Evolutionary conservation across 2,888 invertebrate genomes (phyloP), one percentile per base, ranked within the genome.

Genomic region (Trachelus iudaicus): DNA sequence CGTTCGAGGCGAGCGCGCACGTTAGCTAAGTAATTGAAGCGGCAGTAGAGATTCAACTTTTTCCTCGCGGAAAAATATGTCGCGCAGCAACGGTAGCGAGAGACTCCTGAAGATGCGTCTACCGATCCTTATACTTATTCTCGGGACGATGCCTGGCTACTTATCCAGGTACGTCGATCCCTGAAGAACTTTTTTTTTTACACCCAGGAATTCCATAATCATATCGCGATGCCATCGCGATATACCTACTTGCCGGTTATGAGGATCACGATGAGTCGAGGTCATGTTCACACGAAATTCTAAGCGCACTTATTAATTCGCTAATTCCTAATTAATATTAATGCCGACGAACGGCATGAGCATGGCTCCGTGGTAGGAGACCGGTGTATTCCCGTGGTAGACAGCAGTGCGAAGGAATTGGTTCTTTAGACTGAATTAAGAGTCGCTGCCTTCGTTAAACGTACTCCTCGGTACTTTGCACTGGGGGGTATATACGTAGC

Each of bases 231-330:
- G 81, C 85, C 79, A 40, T 76, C 77, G 81, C 75, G 80, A 71
- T 77, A 79, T 74, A 77, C 76, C 74, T 77, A 79, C 79, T 81
- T 81, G 75, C 79, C 77, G 80, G 79, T 81, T 79, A 74, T 15
- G 73, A 76, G 73, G 71, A 69, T 56, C 40, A 69, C 30, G 68
- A 56, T 35, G 69, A 73, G 77, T 74, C 82, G 85, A 87, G 90
- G 90, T 90, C 90, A 90, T 87, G 90, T 90, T 90, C 90, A 88
- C 90, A 90, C 90, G 90, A 88, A 84, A 86, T 82, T 78, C 76
- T 78, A 79, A 80, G 76, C 73, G 76, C 75, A 79, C 79, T 83
- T 82, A 83, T 82, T 83, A 83, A 82, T 83, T 80, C 82, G 75
- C 81, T 86, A 87, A 88, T 89, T 87, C 86, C 86, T 85, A 85